Evolutionary conservation across 2,113 vertebrate species (phyloP).

Genomic region (Puffinus mauretanicus): DNA sequence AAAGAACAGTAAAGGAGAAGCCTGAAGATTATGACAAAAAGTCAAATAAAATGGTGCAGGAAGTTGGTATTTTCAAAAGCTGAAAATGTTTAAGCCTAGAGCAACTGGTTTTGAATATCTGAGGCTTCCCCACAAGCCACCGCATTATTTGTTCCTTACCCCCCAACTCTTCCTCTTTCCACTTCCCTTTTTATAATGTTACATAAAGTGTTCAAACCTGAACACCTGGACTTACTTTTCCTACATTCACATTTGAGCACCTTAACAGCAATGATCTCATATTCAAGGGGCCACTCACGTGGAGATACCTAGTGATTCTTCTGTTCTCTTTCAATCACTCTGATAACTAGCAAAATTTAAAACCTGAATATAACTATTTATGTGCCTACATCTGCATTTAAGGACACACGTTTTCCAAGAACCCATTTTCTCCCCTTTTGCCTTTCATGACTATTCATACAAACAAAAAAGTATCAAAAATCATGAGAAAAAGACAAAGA

Average conservation of each 20-base stretch:
- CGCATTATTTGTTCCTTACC: neutral
- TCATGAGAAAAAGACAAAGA: neutral
- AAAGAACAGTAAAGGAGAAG: neutral
- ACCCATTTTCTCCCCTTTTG: neutral
- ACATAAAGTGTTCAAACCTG: neutral
- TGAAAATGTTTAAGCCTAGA: neutral
- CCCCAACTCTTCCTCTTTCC: slow-evolving; percentile 1
- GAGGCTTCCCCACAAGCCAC: neutral
- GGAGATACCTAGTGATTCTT: neutral
- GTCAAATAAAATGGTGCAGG: neutral
- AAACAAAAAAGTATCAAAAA: neutral
- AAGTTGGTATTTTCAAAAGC: neutral
- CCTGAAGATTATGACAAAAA: neutral
- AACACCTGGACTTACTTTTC: neutral
- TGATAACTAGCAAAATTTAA: neutral
- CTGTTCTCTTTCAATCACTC: neutral
- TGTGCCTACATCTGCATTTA: neutral
- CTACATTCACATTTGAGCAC: neutral
- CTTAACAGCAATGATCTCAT: neutral
- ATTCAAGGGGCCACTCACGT: neutral
- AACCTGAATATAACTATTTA: neutral
- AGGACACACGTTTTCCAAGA: neutral
- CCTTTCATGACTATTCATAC: neutral
- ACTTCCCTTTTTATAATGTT: neutral
- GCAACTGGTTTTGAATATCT: neutral